Evolutionary conservation across 92 coral and sea anemone species (phyloP).

Genomic region (Porites lobata): DNA sequence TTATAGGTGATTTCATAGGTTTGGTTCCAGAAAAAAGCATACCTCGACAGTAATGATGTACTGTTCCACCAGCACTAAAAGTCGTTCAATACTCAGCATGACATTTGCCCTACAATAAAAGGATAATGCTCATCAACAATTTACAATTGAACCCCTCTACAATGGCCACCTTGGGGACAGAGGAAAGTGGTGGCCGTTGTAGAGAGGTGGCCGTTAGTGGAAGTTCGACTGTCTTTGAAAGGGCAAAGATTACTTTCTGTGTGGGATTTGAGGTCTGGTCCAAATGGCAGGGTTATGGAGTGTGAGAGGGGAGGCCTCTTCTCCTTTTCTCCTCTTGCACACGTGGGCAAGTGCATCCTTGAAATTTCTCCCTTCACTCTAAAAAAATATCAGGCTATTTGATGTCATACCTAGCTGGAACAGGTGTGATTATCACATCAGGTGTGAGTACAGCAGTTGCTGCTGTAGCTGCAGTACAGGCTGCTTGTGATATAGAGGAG

Average conservation of each 20-base stretch:
- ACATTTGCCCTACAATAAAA: conserved; percentile 65
- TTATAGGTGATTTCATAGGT: no score
- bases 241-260: no score
- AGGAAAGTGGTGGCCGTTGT: no score
- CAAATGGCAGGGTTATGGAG: neutral
- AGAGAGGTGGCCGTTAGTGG: no score
- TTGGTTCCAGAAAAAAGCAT: neutral
- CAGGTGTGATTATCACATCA: conserved; percentile 69
- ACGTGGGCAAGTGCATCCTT: neutral
- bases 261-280: neutral
- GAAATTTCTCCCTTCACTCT: no score
- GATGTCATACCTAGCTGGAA: conserved; percentile 63
- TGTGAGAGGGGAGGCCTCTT: neutral
- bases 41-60: conserved; percentile 94
- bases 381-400: no score
- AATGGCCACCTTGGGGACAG: no score
- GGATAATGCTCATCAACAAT: neutral
- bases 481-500: conserved; percentile 71
- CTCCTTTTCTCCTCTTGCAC: neutral
- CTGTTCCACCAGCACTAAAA: conserved; percentile 83
- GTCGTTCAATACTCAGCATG: conserved; percentile 82
- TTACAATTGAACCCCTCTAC: no score
- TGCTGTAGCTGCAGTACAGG: conserved; percentile 76
- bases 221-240: no score
- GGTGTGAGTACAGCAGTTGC: conserved; percentile 81